A percentile compares a stretch with the other conserved stretches of the same genome.
These are phyloP conservation scores for Camelus bactrianus DNA, from an alignment of 2,113 vertebrate species.

Conservation along the genomic window DNA sequence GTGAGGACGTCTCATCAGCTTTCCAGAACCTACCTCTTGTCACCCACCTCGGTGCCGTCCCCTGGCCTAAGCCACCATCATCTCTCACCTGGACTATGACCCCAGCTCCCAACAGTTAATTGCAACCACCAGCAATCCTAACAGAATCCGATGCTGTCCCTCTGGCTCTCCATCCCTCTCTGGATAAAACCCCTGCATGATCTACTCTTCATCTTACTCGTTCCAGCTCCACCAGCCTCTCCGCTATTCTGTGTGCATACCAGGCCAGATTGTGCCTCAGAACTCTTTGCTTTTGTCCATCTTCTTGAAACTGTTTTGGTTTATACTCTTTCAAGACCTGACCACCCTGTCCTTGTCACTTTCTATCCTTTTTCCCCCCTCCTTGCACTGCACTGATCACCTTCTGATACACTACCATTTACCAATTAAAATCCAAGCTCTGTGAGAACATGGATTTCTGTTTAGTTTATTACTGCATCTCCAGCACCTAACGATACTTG, in stretches of 20 bases:
- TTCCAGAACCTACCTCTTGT: not conserved
- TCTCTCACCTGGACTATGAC: not conserved
- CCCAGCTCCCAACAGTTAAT: not conserved
- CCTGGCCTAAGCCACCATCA: not conserved
- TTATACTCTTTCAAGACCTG: not conserved
- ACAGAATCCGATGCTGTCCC: not conserved
- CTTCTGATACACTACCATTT: not conserved
- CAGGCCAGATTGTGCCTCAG: not conserved
- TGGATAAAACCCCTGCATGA: no score
- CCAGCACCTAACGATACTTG: not conserved
- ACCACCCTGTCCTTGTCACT: not conserved
- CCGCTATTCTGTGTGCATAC: rapidly evolving
- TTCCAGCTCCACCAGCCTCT: not conserved
- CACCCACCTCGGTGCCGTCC: not conserved
- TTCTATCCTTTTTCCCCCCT: not conserved
- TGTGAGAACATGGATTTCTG: not conserved
- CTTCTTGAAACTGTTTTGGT: not conserved
- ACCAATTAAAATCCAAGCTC: not conserved
- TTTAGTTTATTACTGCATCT: not conserved
- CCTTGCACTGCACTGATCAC: not conserved
- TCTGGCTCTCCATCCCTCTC: not conserved
- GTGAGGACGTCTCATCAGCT: not conserved
- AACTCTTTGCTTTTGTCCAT: not conserved
- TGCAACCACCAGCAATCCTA: not conserved
- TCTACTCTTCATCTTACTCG: no score